phyloP scores from a whole-genome alignment of 2,797 vertebrate species.

The Urosaurus nigricauda region DNA sequence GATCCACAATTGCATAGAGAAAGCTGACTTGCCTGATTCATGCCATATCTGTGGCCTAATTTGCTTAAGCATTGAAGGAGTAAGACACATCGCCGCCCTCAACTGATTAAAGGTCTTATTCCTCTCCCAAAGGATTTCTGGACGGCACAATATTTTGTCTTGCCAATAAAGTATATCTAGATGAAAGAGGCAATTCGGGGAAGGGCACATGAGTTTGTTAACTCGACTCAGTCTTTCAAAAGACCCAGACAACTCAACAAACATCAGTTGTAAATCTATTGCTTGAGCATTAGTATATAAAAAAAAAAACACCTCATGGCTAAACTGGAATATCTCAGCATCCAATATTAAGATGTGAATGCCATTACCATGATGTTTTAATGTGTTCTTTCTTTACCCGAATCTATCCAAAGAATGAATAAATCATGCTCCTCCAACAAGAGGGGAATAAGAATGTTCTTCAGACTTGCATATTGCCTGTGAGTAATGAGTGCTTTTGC shows the following conservation, averaged over 20 bases:
- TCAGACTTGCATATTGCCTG: background rate
- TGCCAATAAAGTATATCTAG: background rate
- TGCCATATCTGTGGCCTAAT: background rate
- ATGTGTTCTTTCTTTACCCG: background rate
- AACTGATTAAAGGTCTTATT: background rate
- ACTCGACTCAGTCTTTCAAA: background rate
- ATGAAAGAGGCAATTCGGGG: background rate
- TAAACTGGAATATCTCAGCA: background rate
- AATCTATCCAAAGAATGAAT: conserved; percentile 12
- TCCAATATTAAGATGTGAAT: background rate
- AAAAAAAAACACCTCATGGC: background rate
- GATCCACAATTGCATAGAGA: background rate
- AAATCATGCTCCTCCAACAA: background rate
- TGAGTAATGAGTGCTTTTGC: conserved; percentile 54
- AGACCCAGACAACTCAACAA: background rate
- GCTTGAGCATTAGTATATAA: background rate
- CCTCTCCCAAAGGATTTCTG: background rate
- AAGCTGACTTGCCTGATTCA: background rate
- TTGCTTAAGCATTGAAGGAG: background rate
- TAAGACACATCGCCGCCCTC: background rate
- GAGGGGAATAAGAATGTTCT: background rate
- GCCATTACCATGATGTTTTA: background rate
- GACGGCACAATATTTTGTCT: background rate
- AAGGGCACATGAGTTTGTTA: background rate
- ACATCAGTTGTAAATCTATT: background rate